Percentiles rank a stretch among this genome's conserved stretches.
phyloP scores from a whole-genome alignment of 92 coral and sea anemone species.

The Chrysogorgia sp. region DNA sequence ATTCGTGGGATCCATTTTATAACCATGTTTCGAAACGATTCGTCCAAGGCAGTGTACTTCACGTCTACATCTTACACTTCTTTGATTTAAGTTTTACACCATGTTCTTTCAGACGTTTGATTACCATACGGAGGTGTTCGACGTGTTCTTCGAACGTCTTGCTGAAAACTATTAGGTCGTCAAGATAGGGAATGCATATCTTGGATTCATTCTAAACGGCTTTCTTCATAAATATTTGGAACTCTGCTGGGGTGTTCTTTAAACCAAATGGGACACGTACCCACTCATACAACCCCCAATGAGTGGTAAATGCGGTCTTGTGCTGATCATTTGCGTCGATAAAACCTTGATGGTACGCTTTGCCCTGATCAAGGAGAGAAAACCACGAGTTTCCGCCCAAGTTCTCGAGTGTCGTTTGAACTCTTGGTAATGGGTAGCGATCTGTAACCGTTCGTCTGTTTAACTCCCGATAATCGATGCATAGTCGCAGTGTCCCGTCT shows the following conservation, averaged over 20 bases:
- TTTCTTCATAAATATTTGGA: background rate
- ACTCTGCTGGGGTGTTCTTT: background rate
- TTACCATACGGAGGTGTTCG: background rate
- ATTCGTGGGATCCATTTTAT: background rate
- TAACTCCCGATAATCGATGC: background rate
- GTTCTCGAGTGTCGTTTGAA: background rate
- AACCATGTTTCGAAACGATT: background rate
- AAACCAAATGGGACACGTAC: background rate
- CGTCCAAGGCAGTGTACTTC: background rate
- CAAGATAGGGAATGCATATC: background rate
- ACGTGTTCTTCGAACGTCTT: background rate
- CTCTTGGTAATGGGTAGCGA: background rate
- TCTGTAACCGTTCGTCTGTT: background rate
- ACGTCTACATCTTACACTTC: background rate
- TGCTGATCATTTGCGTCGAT: no score
- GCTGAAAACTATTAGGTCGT: background rate
- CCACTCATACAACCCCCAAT: no score
- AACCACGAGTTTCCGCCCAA: background rate
- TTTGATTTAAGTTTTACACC: conserved; percentile 8
- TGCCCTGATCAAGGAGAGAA: background rate
- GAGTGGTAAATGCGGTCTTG: no score
- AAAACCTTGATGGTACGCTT: no score
- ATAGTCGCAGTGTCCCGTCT: background rate
- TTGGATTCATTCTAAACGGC: background rate
- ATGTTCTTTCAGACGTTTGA: background rate